Evolutionary conservation across 2,113 vertebrate genomes (phyloP).

Genomic region (Barbus barbus): DNA sequence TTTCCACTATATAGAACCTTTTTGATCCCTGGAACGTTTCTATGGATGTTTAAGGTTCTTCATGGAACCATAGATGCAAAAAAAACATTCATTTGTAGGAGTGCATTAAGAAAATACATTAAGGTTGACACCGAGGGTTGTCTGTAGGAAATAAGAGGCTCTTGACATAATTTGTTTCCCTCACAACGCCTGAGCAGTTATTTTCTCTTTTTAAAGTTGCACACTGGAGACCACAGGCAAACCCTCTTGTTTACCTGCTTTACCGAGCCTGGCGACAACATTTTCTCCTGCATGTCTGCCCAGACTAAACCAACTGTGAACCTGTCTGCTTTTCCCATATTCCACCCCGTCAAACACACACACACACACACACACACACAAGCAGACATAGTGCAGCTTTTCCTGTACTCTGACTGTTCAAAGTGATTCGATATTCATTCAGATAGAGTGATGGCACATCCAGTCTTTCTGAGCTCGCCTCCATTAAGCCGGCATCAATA

Average conservation of each 20-base stretch:
- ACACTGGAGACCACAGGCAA: background rate
- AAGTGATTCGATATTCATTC: slow-evolving; percentile 33
- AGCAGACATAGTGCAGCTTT: background rate
- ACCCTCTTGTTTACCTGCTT: background rate
- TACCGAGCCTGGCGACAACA: background rate
- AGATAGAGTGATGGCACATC: background rate
- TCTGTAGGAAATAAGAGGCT: background rate
- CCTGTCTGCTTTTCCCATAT: slow-evolving; percentile 23
- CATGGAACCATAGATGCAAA: no score
- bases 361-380: background rate
- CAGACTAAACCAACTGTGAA: slow-evolving; percentile 26
- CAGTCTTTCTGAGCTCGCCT: slow-evolving; percentile 11
- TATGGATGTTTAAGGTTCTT: no score
- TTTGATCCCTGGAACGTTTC: background rate
- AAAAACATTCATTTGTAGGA: no score
- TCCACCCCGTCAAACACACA: background rate
- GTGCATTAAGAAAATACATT: background rate
- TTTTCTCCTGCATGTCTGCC: background rate
- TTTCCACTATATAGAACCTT: background rate
- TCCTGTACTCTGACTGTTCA: background rate
- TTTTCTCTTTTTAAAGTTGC: slow-evolving; percentile 4
- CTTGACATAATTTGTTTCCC: background rate
- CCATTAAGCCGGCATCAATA: slow-evolving; percentile 30
- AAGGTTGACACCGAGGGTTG: background rate
- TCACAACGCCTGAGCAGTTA: slow-evolving; percentile 3